Evolutionary conservation across 1,140 invertebrate genomes (phyloP), one percentile per base, ranked within the genome.

Genomic region (Drosophila lini): DNA sequence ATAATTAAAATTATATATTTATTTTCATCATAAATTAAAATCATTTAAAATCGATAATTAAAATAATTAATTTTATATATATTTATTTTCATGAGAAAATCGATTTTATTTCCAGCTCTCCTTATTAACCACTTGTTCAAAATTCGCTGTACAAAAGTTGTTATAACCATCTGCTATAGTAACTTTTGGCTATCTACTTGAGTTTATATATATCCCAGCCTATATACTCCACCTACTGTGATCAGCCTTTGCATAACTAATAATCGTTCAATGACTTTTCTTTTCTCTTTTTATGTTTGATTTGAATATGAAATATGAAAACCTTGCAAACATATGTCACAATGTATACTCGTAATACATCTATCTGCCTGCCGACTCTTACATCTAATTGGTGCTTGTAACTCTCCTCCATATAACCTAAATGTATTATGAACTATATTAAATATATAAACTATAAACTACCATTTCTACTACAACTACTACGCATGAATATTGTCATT

Each of bases 341-440:
- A 82, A 85, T 75, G 63, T 84, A 83, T 57, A 84, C 73, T 84
- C 77, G 62, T 83, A 44, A 75, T 53, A 76, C 58, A 69, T 82
- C 50, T 91, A 69, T 82, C 50, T 91, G 88, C 89, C 89, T 91
- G 88, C 83, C 74, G 89, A 84, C 65, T 85, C 69, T 83, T 78
- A 80, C 78, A 81, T 89, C 58, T 88, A 81, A 89, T 91, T 89
- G 88, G 68, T 91, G 88, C 88, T 91, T 91, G 88, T 78, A 82
- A 89, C 70, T 89, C 69, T 76, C 76, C 81, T 85, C 60, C 77
- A 69, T 38, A 64, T 55, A 32, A 68, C 48, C 32, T 61, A 64
- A 71, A 65, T 73, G 58, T 45, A n/a, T 8, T 67, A 63, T 25
- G 6, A 47, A 45, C 44, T 48, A 48, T 31, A 47, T 47, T 5